These are phyloP conservation scores for Pelobates cultripes DNA, from an alignment of 2,797 vertebrate species.

Conservation along the genomic window DNA sequence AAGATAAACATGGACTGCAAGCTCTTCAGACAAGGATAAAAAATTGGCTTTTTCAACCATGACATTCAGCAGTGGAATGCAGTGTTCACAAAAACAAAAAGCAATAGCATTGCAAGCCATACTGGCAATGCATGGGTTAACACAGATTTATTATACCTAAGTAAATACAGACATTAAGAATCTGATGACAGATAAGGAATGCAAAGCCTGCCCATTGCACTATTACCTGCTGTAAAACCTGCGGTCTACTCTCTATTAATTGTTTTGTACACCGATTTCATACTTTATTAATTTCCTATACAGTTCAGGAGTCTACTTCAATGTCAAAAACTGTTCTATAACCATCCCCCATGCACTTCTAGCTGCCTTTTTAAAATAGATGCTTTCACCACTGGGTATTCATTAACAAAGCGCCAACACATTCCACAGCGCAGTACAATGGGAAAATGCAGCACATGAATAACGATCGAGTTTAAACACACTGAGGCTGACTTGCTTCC, in stretches of 20 bases:
- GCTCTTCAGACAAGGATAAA: neutral
- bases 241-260: too few relatives aligned
- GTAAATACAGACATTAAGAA: neutral
- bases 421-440: neutral
- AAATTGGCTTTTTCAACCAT: neutral
- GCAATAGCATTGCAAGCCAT: neutral
- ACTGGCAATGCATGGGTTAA: neutral
- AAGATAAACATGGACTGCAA: neutral
- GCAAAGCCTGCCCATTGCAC: neutral
- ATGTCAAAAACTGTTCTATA: too few relatives aligned
- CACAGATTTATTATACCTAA: neutral
- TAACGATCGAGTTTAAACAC: too few relatives aligned
- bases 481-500: too few relatives aligned
- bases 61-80: neutral
- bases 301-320: too few relatives aligned
- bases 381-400: neutral
- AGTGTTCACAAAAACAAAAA: neutral
- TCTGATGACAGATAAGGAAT: neutral
- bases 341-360: too few relatives aligned
- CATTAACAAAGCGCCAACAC: neutral
- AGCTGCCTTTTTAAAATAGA: too few relatives aligned
- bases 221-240: neutral
- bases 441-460: neutral
- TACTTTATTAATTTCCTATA: too few relatives aligned
- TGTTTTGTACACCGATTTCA: too few relatives aligned